Conservation (phyloP, 2,888 invertebrate species). For the Pilophorus perplexus region DNA sequence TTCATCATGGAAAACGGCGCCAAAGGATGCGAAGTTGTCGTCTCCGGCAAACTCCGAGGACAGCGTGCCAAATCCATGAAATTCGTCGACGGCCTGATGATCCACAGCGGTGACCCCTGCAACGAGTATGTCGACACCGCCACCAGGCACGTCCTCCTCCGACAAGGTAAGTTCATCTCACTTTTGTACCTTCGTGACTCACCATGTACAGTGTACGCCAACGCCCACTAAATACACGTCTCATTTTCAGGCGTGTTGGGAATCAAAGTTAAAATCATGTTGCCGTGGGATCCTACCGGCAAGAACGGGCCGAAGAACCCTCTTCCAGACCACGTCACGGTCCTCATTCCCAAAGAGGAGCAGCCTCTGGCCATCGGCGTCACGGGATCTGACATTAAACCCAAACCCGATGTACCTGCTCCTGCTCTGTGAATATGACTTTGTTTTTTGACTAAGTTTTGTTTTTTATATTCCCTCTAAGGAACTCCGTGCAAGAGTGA, state of each 20-base stretch:
- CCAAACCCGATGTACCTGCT: too few species aligned
- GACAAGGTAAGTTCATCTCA: conserved; percentile 69
- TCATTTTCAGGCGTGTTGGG: conserved; percentile 59
- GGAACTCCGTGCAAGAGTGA: too few species aligned
- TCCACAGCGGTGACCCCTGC: conserved; percentile 98
- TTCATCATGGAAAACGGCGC: conserved; percentile 99
- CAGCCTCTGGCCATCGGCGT: too few species aligned
- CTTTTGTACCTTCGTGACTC: too few species aligned
- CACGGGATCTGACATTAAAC: too few species aligned
- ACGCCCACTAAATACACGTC: too few species aligned
- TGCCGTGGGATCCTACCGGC: conserved; percentile 96
- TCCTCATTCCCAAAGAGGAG: conserved; percentile 97
- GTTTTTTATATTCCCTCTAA: too few species aligned
- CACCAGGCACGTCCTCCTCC: conserved; percentile 93
- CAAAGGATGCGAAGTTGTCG: conserved; percentile 96
- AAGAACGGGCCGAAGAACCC: conserved; percentile 97
- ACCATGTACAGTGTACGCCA: too few species aligned
- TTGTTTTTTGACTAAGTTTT: too few species aligned
- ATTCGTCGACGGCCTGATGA: conserved; percentile 99
- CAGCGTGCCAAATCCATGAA: conserved; percentile 99
- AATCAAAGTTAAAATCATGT: conserved; percentile 95
- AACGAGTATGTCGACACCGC: conserved; percentile 98
- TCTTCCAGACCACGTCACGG: conserved; percentile 94
- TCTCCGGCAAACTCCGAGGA: conserved; percentile 96
- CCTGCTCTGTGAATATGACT: too few species aligned